Percentiles rank a stretch among this genome's conserved stretches.
Evolutionary conservation across 92 coral and sea anemone genomes (phyloP).

Genomic region (Porites cylindrica): DNA sequence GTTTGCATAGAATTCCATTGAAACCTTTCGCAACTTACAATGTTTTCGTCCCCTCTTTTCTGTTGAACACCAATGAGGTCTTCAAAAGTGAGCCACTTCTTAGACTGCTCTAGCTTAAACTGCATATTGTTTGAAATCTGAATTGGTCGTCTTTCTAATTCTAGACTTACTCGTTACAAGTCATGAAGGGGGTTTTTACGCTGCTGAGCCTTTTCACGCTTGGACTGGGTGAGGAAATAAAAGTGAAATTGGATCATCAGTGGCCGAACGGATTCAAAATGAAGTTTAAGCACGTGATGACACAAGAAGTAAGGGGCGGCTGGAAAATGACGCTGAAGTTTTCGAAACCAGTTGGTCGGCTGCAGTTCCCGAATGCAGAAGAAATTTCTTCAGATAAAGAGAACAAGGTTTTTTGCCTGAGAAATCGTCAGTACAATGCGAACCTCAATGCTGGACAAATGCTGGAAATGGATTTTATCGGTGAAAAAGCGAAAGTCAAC

Average conservation of each 20-base stretch:
- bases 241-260: background rate
- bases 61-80: background rate
- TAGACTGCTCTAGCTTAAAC: background rate
- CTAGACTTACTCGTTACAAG: background rate
- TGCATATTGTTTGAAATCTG: background rate
- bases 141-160: background rate
- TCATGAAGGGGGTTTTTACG: slow-evolving; percentile 2
- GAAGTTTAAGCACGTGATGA: slow-evolving; percentile 18
- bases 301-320: slow-evolving; percentile 46
- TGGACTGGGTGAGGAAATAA: slow-evolving; percentile 1
- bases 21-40: background rate
- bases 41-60: background rate
- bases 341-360: slow-evolving; percentile 27
- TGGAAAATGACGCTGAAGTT: slow-evolving; percentile 68
- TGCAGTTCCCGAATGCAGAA: slow-evolving; percentile 36
- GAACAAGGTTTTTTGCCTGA: slow-evolving; percentile 42
- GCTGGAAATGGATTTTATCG: slow-evolving; percentile 54
- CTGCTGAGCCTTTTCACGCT: background rate
- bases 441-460: slow-evolving; percentile 37
- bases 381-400: slow-evolving; percentile 7
- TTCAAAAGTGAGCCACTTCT: background rate
- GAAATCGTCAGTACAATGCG: slow-evolving; percentile 54
- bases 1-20: background rate
- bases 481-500: slow-evolving; percentile 15
- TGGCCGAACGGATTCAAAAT: slow-evolving; percentile 62